Evolutionary conservation across 2,888 invertebrate genomes (phyloP), one percentile per base, ranked within the genome.

Genomic region (Synergus umbraculus): DNA sequence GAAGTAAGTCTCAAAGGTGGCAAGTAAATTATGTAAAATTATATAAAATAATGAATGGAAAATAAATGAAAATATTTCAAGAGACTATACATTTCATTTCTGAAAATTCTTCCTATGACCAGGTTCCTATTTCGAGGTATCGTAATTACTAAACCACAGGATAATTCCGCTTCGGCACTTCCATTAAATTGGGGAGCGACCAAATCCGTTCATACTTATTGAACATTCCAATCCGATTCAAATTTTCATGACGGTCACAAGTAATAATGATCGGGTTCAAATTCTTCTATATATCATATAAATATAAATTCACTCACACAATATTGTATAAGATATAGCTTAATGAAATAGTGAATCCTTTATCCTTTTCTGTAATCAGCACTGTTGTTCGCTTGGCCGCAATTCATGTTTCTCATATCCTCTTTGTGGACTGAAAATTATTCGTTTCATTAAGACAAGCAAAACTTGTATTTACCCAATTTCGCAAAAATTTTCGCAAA

Each of bases 181-280:
- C 44, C 46, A 67, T 46, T 67, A 67, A 67, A 67, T 67, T 67
- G 46, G 46, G 46, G 46, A 22, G 15, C 12, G 46, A 67, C 67
- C 22, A 67, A 67, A 69, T 69, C 69, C 69, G 15, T 69, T 69
- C 22, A 54, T 69, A 69, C 29, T 29, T 69, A 69, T 69, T 49
- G 46, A 69, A 49, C 69, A 69, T 49, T 69, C 29, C 29, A 46
- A 69, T 69, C 18, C 46, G 46, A 69, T 69, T 69, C 15, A 46
- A 69, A 69, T 15, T 69, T 69, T 22, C 15, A 49, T 44, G 4
- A 69, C 15, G 8, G 22, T 49, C 22, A 69, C 69, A 69, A 29
- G 44, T n/a, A 66, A 43, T 66, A 66, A 66, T 41, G n/a, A 66
- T 44, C 43, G 10, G 43, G 43, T 18, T 43, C 18, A 66, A 66